Conservation (phyloP, 1,140 invertebrate species). For the Galendromus occidentalis region DNA sequence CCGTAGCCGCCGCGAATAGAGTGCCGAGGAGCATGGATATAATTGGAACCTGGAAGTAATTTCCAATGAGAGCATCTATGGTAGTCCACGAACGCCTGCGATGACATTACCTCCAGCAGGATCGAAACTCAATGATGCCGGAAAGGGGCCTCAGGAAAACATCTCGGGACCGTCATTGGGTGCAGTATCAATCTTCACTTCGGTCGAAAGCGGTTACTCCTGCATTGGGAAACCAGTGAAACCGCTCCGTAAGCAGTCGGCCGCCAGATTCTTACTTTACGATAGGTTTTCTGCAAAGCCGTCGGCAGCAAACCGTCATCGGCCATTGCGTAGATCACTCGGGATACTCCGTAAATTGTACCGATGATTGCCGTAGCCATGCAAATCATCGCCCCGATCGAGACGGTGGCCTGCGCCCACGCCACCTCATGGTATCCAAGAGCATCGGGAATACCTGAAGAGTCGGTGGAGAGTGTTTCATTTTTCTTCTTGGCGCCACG, state of each 20-base stretch:
- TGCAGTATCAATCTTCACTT: no score
- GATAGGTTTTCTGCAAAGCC: constrained; percentile 12
- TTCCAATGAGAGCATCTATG: no score
- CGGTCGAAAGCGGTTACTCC: no score
- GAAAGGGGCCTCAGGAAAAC: no score
- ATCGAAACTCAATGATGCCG: no score
- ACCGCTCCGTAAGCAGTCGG: no score
- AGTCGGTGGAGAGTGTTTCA: constrained; percentile 26
- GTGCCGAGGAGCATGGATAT: constrained; percentile 58
- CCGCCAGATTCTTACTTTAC: neutral
- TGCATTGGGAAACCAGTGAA: no score
- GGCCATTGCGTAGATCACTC: constrained; percentile 72
- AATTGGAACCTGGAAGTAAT: constrained; percentile 42
- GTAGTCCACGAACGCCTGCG: no score
- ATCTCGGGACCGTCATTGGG: no score
- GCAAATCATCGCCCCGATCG: constrained; percentile 64
- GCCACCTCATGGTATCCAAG: constrained; percentile 38
- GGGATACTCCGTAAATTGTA: constrained; percentile 56
- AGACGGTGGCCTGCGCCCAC: constrained; percentile 71
- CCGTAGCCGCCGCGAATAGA: constrained; percentile 49
- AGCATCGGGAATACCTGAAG: constrained; percentile 64
- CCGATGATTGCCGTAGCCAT: constrained; percentile 65
- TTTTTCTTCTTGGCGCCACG: neutral
- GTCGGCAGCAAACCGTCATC: constrained; percentile 62
- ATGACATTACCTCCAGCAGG: no score